These are phyloP conservation scores for Protaetia brevitarsis DNA, from an alignment of 1,140 invertebrate genomes.

Conservation along the genomic window DNA sequence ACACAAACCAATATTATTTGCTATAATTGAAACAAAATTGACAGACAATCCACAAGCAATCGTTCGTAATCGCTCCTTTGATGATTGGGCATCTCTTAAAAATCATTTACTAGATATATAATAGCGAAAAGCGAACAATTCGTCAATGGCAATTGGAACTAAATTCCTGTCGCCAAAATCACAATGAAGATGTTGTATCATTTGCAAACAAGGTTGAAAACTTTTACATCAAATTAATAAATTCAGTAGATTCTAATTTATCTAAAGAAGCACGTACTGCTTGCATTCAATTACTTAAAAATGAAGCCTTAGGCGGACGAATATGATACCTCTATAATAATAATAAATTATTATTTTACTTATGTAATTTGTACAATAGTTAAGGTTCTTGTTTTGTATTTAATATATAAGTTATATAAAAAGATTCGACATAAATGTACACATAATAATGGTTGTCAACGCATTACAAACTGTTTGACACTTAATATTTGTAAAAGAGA, in stretches of 20 bases:
- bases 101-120: constrained; percentile 31
- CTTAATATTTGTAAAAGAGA: too few species aligned
- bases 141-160: constrained; percentile 38
- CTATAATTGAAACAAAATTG: constrained; percentile 31
- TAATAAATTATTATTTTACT: too few species aligned
- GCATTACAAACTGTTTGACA: too few species aligned
- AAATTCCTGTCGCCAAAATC: constrained; percentile 36
- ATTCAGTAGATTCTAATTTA: constrained; percentile 32
- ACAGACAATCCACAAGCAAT: constrained; percentile 33
- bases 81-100: constrained; percentile 31
- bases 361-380: too few species aligned
- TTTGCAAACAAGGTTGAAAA: constrained; percentile 37
- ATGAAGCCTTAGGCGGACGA: constrained; percentile 34
- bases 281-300: constrained; percentile 33
- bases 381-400: too few species aligned
- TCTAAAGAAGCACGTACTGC: constrained; percentile 28
- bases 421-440: too few species aligned
- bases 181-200: constrained; percentile 32
- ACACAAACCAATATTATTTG: constrained; percentile 20
- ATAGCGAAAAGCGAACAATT: constrained; percentile 36
- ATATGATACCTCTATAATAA: too few species aligned
- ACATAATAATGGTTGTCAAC: too few species aligned
- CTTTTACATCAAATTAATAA: constrained; percentile 36
- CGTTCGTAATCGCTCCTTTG: constrained; percentile 34
- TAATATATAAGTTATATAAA: too few species aligned